A percentile compares a stretch with the other conserved stretches of the same genome.
These are phyloP conservation scores for Potamarius usumacintae DNA, from an alignment of 2,113 vertebrate species.

Conservation along the genomic window DNA sequence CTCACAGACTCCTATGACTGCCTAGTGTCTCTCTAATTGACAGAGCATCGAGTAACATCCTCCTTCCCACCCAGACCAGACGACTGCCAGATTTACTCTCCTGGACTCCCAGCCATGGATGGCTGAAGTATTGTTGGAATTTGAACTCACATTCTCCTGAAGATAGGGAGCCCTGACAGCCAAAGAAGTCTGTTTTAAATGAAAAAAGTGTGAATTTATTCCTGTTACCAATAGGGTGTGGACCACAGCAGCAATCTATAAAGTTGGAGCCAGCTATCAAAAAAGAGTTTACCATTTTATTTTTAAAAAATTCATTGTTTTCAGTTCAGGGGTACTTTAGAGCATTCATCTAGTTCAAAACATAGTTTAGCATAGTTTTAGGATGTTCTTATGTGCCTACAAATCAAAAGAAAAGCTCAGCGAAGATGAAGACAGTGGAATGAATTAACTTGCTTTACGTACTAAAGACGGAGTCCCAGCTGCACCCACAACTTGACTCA, in stretches of 20 bases:
- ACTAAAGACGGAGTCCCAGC: conserved; percentile 75
- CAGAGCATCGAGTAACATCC: background rate
- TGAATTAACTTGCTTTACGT: conserved; percentile 66
- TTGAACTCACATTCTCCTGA: background rate
- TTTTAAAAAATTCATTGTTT: background rate
- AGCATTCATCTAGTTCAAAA: conserved; percentile 53
- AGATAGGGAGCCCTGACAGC: background rate
- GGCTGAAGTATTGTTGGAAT: background rate
- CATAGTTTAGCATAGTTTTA: conserved; percentile 52
- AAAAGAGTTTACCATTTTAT: background rate
- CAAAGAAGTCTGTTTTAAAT: background rate
- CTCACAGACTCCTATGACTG: background rate
- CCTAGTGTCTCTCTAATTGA: background rate
- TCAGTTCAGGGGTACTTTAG: conserved; percentile 30
- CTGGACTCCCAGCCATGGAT: background rate
- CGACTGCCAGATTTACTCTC: background rate
- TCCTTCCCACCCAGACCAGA: background rate
- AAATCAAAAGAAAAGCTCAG: conserved; percentile 20
- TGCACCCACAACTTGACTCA: conserved; percentile 67
- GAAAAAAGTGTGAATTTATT: background rate
- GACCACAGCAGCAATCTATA: background rate
- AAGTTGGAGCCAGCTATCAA: background rate
- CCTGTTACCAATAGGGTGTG: background rate
- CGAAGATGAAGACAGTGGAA: conserved; percentile 57
- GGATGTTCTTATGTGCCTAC: conserved; percentile 38